Evolutionary conservation across 2,113 vertebrate species (phyloP).

Genomic region (Motacilla alba): DNA sequence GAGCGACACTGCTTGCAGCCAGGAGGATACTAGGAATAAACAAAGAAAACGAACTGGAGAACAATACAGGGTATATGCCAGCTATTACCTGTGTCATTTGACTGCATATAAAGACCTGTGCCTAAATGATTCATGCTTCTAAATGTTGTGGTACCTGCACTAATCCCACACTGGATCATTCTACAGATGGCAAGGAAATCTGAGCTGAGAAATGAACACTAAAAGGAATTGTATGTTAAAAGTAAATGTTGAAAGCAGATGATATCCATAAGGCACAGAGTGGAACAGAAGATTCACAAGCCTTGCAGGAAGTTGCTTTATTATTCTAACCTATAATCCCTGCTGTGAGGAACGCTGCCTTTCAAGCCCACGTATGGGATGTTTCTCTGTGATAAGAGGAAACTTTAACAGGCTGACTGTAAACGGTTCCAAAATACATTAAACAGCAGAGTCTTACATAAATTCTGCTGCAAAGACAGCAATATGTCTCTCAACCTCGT

Average conservation of each 20-base stretch:
- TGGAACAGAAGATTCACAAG: constrained; percentile 13
- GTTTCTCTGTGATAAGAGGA: constrained; percentile 37
- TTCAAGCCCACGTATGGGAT: constrained; percentile 30
- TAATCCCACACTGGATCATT: neutral
- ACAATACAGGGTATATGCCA: neutral
- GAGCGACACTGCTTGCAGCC: neutral
- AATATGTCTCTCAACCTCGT: neutral
- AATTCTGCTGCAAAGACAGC: neutral
- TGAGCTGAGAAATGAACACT: neutral
- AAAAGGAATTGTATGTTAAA: neutral
- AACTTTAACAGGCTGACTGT: neutral
- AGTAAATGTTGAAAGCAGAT: constrained; percentile 28
- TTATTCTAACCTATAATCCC: constrained; percentile 35
- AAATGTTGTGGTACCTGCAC: neutral
- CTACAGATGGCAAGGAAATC: neutral
- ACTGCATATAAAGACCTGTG: neutral
- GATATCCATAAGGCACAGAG: neutral
- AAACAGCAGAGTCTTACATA: neutral
- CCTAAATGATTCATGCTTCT: neutral
- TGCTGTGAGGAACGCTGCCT: neutral
- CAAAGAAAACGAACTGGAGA: neutral
- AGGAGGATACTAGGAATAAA: neutral
- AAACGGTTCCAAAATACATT: neutral
- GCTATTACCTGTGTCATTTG: neutral
- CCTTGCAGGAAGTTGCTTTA: constrained; percentile 40